Percentiles rank a stretch among this genome's conserved stretches.
These are phyloP conservation scores for Pocillopora grandis DNA, from an alignment of 92 coral and sea anemone species.

Conservation along the genomic window DNA sequence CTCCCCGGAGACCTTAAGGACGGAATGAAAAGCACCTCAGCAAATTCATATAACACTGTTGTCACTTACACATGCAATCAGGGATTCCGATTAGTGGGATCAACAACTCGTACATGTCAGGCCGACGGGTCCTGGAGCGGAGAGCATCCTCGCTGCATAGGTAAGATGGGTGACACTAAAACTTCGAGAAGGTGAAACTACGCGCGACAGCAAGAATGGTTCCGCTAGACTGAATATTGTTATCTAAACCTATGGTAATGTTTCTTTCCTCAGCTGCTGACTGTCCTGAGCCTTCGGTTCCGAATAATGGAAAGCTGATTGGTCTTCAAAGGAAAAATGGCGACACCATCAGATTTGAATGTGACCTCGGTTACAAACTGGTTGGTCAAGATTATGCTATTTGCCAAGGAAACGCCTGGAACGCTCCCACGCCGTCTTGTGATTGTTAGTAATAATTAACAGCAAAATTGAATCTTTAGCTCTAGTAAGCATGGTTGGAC, in stretches of 20 bases:
- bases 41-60: constrained; percentile 58
- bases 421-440: constrained; percentile 74
- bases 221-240: too few species aligned
- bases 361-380: constrained; percentile 66
- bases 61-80: constrained; percentile 77
- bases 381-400: constrained; percentile 66
- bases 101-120: constrained; percentile 70
- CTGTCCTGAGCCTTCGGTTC: constrained; percentile 79
- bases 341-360: constrained; percentile 83
- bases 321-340: constrained; percentile 91
- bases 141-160: constrained; percentile 88
- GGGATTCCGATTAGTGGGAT: constrained; percentile 75
- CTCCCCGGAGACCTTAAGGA: constrained; percentile 68
- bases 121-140: constrained; percentile 83
- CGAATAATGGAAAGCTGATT: constrained; percentile 67
- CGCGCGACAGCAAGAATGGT: too few species aligned
- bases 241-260: not conserved
- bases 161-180: constrained; percentile 44
- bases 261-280: constrained; percentile 64
- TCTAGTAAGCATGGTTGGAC: too few species aligned
- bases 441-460: constrained; percentile 1
- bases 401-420: constrained; percentile 75
- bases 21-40: constrained; percentile 57
- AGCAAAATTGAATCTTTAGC: not conserved
- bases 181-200: too few species aligned